Conservation (phyloP, 1,140 invertebrate species). For the Drosophila bifasciata region DNA sequence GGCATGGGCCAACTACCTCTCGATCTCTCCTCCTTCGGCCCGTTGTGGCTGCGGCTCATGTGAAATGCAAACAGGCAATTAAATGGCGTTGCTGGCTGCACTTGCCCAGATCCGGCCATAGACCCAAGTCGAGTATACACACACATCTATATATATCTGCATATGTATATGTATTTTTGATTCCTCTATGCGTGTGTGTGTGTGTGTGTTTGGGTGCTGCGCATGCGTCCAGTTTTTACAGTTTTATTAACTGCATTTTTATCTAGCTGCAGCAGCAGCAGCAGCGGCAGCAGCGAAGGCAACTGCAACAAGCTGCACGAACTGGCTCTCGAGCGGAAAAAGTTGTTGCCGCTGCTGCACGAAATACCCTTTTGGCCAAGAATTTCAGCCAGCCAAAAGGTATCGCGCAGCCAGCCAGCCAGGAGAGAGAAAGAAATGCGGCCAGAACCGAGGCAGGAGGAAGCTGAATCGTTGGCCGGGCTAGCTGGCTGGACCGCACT, state of each 20-base stretch:
- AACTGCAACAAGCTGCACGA: conserved; percentile 76
- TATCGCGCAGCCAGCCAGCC: conserved; percentile 30
- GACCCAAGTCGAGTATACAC: conserved; percentile 19
- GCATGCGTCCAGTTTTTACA: conserved; percentile 82
- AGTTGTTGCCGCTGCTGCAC: conserved; percentile 65
- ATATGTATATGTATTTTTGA: conserved; percentile 37
- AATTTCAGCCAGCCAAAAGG: conserved; percentile 67
- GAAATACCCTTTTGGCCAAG: conserved; percentile 82
- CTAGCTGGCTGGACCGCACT: conserved; percentile 62
- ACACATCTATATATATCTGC: not conserved
- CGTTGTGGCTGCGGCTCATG: conserved; percentile 53
- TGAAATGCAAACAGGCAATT: conserved; percentile 82
- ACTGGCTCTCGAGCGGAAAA: conserved; percentile 80
- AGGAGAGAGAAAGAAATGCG: conserved; percentile 27
- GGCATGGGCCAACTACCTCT: conserved; percentile 35
- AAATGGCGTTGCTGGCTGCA: conserved; percentile 79
- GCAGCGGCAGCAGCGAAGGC: conserved; percentile 5
- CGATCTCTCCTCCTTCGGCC: not conserved
- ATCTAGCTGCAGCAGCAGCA: conserved; percentile 63
- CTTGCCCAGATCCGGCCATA: conserved; percentile 56
- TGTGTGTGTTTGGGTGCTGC: conserved; percentile 49
- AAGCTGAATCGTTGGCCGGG: too few species aligned
- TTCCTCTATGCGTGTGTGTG: conserved; percentile 44
- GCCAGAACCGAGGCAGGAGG: conserved; percentile 59
- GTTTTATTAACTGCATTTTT: conserved; percentile 83